Evolutionary conservation across 1,140 invertebrate genomes (phyloP).

Genomic region (Lanistes nyassanus): DNA sequence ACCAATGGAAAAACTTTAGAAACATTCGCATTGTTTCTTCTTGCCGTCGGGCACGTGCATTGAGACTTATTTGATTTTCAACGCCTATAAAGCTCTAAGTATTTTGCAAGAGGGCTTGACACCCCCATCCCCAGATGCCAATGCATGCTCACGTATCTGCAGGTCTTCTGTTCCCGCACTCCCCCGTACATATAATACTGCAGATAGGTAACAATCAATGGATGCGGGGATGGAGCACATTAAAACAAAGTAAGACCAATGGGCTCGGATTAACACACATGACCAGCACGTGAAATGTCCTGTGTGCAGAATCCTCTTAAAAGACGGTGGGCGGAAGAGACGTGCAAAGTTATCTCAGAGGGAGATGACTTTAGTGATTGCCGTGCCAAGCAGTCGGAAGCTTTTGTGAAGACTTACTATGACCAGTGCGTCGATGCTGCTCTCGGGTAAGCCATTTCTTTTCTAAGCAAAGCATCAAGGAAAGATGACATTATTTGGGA

Average conservation of each 20-base stretch:
- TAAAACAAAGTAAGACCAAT: background rate
- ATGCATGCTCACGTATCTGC: background rate
- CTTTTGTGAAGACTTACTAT: slow-evolving; percentile 34
- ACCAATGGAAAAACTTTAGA: no score
- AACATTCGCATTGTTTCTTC: no score
- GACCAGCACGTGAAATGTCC: background rate
- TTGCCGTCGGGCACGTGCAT: no score
- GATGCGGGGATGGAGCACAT: background rate
- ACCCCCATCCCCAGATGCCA: no score
- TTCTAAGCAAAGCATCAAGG: no score
- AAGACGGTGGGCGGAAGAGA: slow-evolving; percentile 38
- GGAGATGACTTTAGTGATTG: slow-evolving; percentile 41
- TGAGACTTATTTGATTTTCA: no score
- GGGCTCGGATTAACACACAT: background rate
- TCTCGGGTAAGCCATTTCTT: slow-evolving; percentile 36
- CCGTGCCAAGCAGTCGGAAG: slow-evolving; percentile 17
- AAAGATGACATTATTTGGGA: background rate
- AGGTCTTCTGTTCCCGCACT: background rate
- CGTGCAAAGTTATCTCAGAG: slow-evolving; percentile 37
- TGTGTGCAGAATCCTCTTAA: slow-evolving; percentile 13
- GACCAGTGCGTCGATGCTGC: slow-evolving; percentile 44
- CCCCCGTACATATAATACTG: background rate
- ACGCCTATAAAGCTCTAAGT: no score
- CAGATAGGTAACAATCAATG: background rate
- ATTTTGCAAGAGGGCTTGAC: no score